Evolutionary conservation across 1,140 invertebrate species (phyloP), one percentile per base, ranked within the genome.

Genomic region (Eupristina koningsbergeri): DNA sequence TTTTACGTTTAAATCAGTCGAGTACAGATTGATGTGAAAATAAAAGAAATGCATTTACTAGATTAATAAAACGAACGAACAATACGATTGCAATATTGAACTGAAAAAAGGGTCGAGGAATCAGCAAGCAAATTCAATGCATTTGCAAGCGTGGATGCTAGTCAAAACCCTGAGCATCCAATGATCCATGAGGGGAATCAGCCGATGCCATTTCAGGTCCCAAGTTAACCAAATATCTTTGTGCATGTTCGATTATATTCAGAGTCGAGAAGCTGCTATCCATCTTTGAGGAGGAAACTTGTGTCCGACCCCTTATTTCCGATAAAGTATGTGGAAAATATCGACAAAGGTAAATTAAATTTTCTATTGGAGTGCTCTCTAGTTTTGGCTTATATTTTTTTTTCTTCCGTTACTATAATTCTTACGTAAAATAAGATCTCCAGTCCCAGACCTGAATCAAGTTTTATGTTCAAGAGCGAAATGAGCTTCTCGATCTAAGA

Each of bases 151-250:
- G 80, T 82, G 87, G 41, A 53, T 84, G 84, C 83, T 80, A 34
- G 58, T 36, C 75, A 83, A 83, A 64, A 78, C 81, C 83, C 78
- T 83, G 85, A 58, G 41, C 69, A 11, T 26, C 78, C 39, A 83
- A 45, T 63, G 80, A 69, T 71, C 15, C 36, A 41, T 78, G 74
- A 53, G 50, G 83, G 85, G 80, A 63, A 87, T 74, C 80, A 73
- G 17, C 41, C 58, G 26, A 80, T 58, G 47, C 67, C 61, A 74
- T 58, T 69, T 47, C 81, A 34, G 41, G 22, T 63, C 61, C 77
- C 74, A 74, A 84, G 34, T 69, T 86, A 87, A 87, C 87, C 85
- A 78, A 87, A 87, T 86, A 85, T 86, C 86, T 84, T 58, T 84
- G 85, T 84, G 85, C 84, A 87, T 85, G 86, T 76, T 86, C 83